Evolutionary conservation across 2,797 vertebrate species (phyloP).

Genomic region (Podarcis siculus): DNA sequence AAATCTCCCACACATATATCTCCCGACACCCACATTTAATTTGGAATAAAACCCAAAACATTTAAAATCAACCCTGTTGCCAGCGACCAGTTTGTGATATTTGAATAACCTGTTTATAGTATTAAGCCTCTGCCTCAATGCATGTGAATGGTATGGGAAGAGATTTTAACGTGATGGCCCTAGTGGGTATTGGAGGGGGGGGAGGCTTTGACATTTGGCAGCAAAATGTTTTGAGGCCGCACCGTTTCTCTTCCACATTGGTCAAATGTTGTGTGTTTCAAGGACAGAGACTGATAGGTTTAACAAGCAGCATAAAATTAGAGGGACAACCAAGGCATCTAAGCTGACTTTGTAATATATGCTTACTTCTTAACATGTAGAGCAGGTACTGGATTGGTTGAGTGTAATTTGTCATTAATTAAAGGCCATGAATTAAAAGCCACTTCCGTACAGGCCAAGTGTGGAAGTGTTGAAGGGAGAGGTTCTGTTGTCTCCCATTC

Average conservation of each 20-base stretch:
- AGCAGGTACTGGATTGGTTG: neutral
- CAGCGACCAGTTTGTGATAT: no score
- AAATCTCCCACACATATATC: no score
- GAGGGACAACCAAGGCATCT: neutral
- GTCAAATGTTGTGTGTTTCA: neutral
- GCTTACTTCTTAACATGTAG: neutral
- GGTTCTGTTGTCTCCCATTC: neutral
- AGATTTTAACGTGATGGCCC: no score
- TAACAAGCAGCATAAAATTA: neutral
- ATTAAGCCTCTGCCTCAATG: no score
- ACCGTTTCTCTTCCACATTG: neutral
- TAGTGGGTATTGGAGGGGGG: no score
- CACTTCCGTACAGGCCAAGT: neutral
- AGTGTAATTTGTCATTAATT: neutral
- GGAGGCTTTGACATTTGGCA: neutral
- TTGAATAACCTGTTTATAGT: no score
- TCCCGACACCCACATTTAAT: no score
- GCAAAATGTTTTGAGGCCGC: neutral
- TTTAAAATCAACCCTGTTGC: no score
- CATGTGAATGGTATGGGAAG: no score
- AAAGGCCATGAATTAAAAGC: neutral
- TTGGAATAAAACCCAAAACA: no score
- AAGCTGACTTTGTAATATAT: neutral
- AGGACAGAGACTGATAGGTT: neutral
- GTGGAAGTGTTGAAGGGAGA: neutral